Conservation (phyloP, 2,888 invertebrate genomes). For the Brachycybe producta region DNA sequence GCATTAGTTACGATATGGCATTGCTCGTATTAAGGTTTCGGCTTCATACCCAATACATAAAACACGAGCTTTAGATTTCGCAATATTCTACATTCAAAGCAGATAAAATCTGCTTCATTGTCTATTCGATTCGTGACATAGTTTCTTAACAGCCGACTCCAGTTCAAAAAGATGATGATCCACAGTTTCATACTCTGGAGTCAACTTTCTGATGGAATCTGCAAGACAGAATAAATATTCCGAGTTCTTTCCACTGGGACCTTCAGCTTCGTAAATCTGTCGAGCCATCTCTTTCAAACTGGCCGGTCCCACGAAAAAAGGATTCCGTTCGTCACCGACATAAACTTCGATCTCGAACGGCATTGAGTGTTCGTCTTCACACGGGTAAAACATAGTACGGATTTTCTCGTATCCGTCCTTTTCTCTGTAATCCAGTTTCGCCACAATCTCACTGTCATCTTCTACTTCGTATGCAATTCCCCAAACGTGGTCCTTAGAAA, state of each 20-base stretch:
- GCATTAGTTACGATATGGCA: too few species aligned
- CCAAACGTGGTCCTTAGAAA: slow-evolving; percentile 56
- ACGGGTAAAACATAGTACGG: slow-evolving; percentile 57
- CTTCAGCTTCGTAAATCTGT: slow-evolving; percentile 56
- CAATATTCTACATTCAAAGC: too few species aligned
- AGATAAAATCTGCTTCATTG: too few species aligned
- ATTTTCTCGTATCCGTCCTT: slow-evolving; percentile 77
- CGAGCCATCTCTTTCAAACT: slow-evolving; percentile 60
- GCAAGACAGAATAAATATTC: slow-evolving; percentile 84
- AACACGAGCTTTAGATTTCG: too few species aligned
- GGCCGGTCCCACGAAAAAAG: slow-evolving; percentile 64
- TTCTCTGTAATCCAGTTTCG: slow-evolving; percentile 78
- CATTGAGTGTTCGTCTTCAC: slow-evolving; percentile 29
- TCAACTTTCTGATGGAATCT: slow-evolving; percentile 57
- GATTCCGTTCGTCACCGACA: slow-evolving; percentile 66
- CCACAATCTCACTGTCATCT: slow-evolving; percentile 46
- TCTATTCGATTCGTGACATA: neutral
- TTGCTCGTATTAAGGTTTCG: too few species aligned
- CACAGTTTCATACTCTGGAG: slow-evolving; percentile 46
- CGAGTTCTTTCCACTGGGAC: slow-evolving; percentile 78
- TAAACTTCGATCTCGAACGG: slow-evolving; percentile 64
- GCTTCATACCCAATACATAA: too few species aligned
- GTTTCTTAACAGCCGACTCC: slow-evolving; percentile 45
- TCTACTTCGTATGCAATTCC: slow-evolving; percentile 45
- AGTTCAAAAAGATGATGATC: slow-evolving; percentile 66